These are phyloP conservation scores for Cheilosia urbana DNA, from an alignment of 2,888 invertebrate species.

Conservation along the genomic window DNA sequence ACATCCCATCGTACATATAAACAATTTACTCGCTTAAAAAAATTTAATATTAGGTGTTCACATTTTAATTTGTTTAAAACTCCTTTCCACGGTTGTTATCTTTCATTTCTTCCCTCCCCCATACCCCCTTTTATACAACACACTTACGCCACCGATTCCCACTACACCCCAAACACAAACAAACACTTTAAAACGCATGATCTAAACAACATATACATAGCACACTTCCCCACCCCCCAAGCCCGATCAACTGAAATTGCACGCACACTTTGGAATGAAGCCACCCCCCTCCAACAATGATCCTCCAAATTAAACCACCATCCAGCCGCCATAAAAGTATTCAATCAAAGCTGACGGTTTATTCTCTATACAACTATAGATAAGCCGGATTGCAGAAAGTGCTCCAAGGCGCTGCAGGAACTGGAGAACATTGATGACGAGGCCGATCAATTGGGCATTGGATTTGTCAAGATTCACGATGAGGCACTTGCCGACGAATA, in stretches of 20 bases:
- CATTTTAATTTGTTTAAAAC: neutral
- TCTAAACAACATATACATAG: constrained; percentile 13
- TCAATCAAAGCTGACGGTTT: constrained; percentile 63
- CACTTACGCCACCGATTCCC: constrained; percentile 12
- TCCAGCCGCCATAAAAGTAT: constrained; percentile 36
- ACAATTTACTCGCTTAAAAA: too few species aligned
- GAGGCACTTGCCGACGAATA: constrained; percentile 96
- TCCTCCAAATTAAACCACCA: constrained; percentile 50
- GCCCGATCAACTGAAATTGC: constrained; percentile 28
- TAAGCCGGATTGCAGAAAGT: constrained; percentile 96
- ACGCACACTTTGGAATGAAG: constrained; percentile 60
- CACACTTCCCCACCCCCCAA: neutral
- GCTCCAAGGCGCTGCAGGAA: constrained; percentile 94
- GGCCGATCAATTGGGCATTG: constrained; percentile 96
- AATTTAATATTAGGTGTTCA: too few species aligned
- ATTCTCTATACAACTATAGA: constrained; percentile 85
- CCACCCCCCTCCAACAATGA: constrained; percentile 32
- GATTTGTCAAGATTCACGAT: constrained; percentile 97
- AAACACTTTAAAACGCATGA: constrained; percentile 26
- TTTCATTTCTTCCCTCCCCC: neutral
- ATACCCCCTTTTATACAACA: constrained; percentile 1
- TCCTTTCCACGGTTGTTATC: neutral
- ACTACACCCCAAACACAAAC: neutral
- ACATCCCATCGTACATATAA: too few species aligned
- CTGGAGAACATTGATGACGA: constrained; percentile 97